Evolutionary conservation across 2,888 invertebrate genomes (phyloP), one percentile per base, ranked within the genome.

Genomic region (Dolomedes plantarius): DNA sequence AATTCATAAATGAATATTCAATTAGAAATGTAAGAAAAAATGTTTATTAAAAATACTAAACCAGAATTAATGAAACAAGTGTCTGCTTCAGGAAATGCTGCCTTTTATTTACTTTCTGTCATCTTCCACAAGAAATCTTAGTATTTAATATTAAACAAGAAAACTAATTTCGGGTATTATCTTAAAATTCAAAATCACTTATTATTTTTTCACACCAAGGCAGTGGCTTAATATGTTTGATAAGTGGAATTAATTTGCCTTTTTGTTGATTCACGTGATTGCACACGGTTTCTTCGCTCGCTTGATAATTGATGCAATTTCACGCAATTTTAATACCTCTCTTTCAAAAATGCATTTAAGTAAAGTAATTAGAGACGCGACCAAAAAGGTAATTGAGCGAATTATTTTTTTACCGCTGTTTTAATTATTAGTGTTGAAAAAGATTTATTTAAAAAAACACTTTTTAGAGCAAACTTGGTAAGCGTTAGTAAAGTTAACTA

Each of bases 221-320:
- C n/a, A 36, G 9, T 36, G 36, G 5, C 5, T 36, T 5, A 36
- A 36, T 9, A 36, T 36, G 9, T 36, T 56, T 56, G 19, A 23
- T 23, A 56, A 23, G 16, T 16, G 23, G 56, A 23, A 56, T 56
- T 56, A 23, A 23, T 56, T 56, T 56, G 7, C 56, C 5, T 56
- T 23, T 46, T 23, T 56, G 11, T 56, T 19, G 56, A 56, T 56
- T 23, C 3, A 19, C 11, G 23, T 56, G 56, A 56, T 19, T 56
- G 23, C 23, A 56, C 56, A 56, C 23, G 56, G 56, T 6, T 56
- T 56, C 56, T 23, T 56, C 11, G 36, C 23, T 56, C 56, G 23
- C 23, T 19, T 56, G 56, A 11, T 56, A 56, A 56, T 46, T 56
- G 56, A 56, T 56, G 56, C 23, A 23, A 56, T 56, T 56, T 23